Percentiles rank a stretch among this genome's conserved stretches.
phyloP scores from a whole-genome alignment of 2,113 vertebrate species.

The Nibea coibor region DNA sequence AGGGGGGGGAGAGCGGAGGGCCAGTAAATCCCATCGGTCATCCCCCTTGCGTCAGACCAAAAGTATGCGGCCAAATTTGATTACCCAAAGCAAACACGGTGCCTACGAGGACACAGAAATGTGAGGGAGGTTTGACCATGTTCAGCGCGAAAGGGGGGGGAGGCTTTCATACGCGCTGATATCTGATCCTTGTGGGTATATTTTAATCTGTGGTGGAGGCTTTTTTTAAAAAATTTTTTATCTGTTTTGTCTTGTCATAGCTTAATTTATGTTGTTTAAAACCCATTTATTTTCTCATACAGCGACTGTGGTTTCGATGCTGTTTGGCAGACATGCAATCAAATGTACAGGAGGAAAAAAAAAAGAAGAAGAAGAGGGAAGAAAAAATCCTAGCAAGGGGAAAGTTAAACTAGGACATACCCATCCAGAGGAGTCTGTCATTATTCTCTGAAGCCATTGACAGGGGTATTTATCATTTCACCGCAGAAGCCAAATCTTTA shows the following conservation, averaged over 20 bases:
- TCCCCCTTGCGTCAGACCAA: slow-evolving; percentile 70
- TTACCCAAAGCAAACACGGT: slow-evolving; percentile 74
- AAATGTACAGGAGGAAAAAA: slow-evolving; percentile 35
- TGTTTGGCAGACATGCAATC: slow-evolving; percentile 63
- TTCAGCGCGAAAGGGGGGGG: not conserved
- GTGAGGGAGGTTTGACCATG: slow-evolving; percentile 41
- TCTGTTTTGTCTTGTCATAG: slow-evolving; percentile 67
- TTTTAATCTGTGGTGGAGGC: slow-evolving; percentile 57
- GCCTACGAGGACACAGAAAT: slow-evolving; percentile 66
- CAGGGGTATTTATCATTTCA: slow-evolving; percentile 74
- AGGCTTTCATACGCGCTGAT: slow-evolving; percentile 40
- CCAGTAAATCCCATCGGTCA: slow-evolving; percentile 73
- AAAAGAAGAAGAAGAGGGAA: slow-evolving; percentile 2
- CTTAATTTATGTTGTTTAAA: slow-evolving; percentile 67
- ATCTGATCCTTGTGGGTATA: slow-evolving; percentile 68
- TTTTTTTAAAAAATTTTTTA: slow-evolving; percentile 16
- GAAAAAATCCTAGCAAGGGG: slow-evolving; percentile 34
- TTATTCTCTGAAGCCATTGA: slow-evolving; percentile 73
- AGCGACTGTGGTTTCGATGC: slow-evolving; percentile 64
- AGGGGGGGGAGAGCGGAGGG: slow-evolving; percentile 52
- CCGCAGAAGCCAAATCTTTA: slow-evolving; percentile 68
- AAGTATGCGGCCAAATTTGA: slow-evolving; percentile 77
- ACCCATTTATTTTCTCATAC: slow-evolving; percentile 63
- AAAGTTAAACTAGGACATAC: slow-evolving; percentile 73
- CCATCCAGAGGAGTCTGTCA: slow-evolving; percentile 72